A percentile compares a stretch with the other conserved stretches of the same genome.
phyloP scores from a whole-genome alignment of 2,888 invertebrate genomes.

The Sarcophaga caerulescens region DNA sequence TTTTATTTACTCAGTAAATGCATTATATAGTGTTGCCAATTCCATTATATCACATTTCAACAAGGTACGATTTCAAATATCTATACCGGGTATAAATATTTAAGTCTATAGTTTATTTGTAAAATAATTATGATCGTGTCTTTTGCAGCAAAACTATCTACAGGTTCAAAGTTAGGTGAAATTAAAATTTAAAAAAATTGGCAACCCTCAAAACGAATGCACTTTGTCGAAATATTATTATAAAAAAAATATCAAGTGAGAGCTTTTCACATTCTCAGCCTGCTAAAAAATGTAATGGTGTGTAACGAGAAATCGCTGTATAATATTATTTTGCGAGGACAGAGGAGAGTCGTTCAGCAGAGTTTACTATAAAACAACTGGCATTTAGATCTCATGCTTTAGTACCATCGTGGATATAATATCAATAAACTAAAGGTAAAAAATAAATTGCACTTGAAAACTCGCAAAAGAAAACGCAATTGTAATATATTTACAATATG shows the following conservation, averaged over 20 bases:
- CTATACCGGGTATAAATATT: too few species aligned
- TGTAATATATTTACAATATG: slow-evolving; percentile 18
- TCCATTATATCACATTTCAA: neutral
- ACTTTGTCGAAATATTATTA: slow-evolving; percentile 51
- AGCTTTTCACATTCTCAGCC: slow-evolving; percentile 48
- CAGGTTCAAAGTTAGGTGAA: neutral
- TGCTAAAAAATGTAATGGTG: slow-evolving; percentile 50
- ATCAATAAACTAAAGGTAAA: slow-evolving; percentile 71
- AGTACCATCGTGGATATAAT: slow-evolving; percentile 79
- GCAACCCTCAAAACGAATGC: slow-evolving; percentile 56
- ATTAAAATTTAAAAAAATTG: slow-evolving; percentile 10
- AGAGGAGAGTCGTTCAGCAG: slow-evolving; percentile 65
- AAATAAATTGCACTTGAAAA: slow-evolving; percentile 17
- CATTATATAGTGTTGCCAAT: neutral
- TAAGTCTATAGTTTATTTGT: too few species aligned
- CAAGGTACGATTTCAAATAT: neutral
- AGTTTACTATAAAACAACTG: slow-evolving; percentile 78
- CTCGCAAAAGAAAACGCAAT: neutral
- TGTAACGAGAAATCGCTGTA: slow-evolving; percentile 70
- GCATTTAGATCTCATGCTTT: slow-evolving; percentile 79
- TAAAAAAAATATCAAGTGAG: slow-evolving; percentile 53
- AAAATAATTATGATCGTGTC: neutral
- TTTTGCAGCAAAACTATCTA: neutral
- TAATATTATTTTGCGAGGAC: slow-evolving; percentile 40
- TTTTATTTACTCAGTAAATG: slow-evolving; percentile 3